phyloP scores from a whole-genome alignment of 2,888 invertebrate genomes.

The Conistra vaccinii region DNA sequence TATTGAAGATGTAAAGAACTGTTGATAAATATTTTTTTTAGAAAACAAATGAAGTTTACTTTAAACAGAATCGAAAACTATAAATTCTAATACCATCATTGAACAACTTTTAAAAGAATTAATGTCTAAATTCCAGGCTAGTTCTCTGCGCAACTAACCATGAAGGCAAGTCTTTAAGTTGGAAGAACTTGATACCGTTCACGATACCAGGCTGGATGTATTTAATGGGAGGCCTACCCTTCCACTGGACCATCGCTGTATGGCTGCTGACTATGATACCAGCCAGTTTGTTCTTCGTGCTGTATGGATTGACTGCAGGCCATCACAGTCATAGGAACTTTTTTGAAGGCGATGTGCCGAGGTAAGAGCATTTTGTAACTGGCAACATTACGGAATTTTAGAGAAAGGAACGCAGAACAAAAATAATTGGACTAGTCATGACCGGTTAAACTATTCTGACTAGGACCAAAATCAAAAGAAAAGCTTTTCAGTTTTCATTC shows the following conservation, averaged over 20 bases:
- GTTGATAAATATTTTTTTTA: background rate
- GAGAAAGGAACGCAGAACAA: background rate
- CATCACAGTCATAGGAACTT: slow-evolving; percentile 95
- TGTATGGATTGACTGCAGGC: slow-evolving; percentile 94
- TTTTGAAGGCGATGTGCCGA: slow-evolving; percentile 94
- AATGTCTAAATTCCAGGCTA: slow-evolving; percentile 72
- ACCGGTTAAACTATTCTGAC: background rate
- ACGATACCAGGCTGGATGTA: slow-evolving; percentile 86
- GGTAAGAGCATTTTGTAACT: slow-evolving; percentile 81
- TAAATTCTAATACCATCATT: background rate
- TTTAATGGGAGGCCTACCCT: slow-evolving; percentile 77
- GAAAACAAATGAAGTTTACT: background rate
- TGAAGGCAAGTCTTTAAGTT: slow-evolving; percentile 76
- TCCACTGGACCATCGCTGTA: slow-evolving; percentile 80
- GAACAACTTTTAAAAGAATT: background rate
- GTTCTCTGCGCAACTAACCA: slow-evolving; percentile 65
- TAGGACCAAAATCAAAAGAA: background rate
- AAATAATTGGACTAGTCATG: background rate
- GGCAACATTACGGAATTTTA: background rate
- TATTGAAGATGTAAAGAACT: too few species aligned
- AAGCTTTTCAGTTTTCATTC: background rate
- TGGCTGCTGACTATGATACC: slow-evolving; percentile 90
- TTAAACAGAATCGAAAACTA: background rate
- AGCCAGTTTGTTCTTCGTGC: slow-evolving; percentile 91
- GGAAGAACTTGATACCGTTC: slow-evolving; percentile 77